Percentiles rank a stretch among this genome's conserved stretches.
phyloP scores from a whole-genome alignment of 2,113 vertebrate genomes.

The Andinoacara biseriatus region DNA sequence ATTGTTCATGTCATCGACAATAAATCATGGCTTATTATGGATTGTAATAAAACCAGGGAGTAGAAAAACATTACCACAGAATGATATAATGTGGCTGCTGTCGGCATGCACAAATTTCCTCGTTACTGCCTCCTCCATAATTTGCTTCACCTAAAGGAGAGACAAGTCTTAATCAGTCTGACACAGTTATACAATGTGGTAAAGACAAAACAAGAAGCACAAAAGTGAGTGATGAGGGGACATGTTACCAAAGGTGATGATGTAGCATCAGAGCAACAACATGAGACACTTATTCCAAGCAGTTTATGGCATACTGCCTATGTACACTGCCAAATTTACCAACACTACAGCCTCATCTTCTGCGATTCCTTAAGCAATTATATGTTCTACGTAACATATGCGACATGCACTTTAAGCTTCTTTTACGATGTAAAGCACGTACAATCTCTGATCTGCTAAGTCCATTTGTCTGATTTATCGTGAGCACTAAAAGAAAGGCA shows the following conservation, averaged over 20 bases:
- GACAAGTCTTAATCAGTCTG: constrained; percentile 6
- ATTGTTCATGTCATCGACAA: neutral
- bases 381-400: neutral
- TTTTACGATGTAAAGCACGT: neutral
- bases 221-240: neutral
- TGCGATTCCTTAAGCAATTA: neutral
- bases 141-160: constrained; percentile 91
- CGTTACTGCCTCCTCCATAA: constrained; percentile 96
- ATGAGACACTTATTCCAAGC: neutral
- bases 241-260: neutral
- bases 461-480: neutral
- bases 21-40: neutral
- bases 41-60: neutral
- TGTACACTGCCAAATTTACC: neutral
- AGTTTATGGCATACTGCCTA: neutral
- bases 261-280: neutral
- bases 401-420: neutral
- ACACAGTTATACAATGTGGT: constrained; percentile 11
- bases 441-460: neutral
- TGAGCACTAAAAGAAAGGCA: neutral
- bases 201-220: constrained; percentile 10
- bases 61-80: constrained; percentile 85
- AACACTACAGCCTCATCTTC: neutral
- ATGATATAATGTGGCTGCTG: constrained; percentile 98
- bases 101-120: constrained; percentile 97